Evolutionary conservation across 1,140 invertebrate genomes (phyloP), one percentile per base, ranked within the genome.

Genomic region (Chironomus striatipennis): DNA sequence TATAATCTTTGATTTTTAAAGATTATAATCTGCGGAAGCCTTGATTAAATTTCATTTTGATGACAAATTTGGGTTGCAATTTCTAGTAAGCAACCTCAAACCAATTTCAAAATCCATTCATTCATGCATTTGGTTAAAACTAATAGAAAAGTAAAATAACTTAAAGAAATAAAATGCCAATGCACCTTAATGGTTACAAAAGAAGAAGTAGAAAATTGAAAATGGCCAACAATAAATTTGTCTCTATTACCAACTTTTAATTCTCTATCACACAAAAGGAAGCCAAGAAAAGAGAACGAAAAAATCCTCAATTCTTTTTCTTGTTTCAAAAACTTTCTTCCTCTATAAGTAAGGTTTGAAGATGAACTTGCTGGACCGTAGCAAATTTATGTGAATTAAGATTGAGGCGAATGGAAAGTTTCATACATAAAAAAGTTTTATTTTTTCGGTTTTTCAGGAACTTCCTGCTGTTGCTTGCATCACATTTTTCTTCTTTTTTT

Each of bases 301-400:
- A 57, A 57, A 57, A n/a, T 57, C n/a, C 15, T 57, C 47, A 57
- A n/a, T 57, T 57, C n/a, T 57, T n/a, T 57, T 57, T 57, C 24
- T 34, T 34, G 24, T 34, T 34, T 34, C 24, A 34, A 57, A 57
- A n/a, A 15, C n/a, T 57, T 47, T 47, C 43, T 47, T 15, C 8
- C 43, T 47, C 47, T 57, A 5, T 57, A n/a, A 34, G 24, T 34
- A 34, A 34, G 24, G 24, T 34, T 34, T 34, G 24, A 34, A 34
- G 24, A 34, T 34, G 47, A 5, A 57, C 4, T 57, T 57, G n/a
- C 47, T 57, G 47, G 47, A 57, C 47, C n/a, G 47, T 57, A 15
- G 47, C 47, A 57, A 57, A 57, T 57, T 57, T 57, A 57, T 57
- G 47, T 57, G 47, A 57, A 57, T 57, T 57, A 57, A 57, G 47